Evolutionary conservation across 23 tunicate genomes (phyloP).

Genomic region (Diplosoma virens): DNA sequence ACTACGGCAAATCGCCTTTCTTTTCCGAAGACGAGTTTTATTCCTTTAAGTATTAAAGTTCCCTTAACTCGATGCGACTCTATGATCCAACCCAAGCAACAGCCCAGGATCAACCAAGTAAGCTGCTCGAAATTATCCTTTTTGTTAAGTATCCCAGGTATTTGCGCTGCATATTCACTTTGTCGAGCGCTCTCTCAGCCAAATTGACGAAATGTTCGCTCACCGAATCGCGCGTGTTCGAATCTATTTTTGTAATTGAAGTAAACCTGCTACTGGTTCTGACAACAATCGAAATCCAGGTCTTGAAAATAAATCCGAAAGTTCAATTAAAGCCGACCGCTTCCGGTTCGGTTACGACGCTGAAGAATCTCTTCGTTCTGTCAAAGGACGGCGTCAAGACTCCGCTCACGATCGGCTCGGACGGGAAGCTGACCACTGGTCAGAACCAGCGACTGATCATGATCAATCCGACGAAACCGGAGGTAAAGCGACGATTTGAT

Average conservation of each 20-base stretch:
- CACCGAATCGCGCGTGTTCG: too few species aligned
- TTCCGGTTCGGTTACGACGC: conserved; percentile 18
- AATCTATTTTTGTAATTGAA: too few species aligned
- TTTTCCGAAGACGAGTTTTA: conserved; percentile 3
- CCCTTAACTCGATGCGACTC: conserved; percentile 50
- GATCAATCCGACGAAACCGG: conserved; percentile 13
- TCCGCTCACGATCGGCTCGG: conserved; percentile 67
- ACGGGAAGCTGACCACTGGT: conserved; percentile 58
- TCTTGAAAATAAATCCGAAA: conserved; percentile 11
- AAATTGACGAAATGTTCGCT: too few species aligned
- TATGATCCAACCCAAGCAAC: neutral
- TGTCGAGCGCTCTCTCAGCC: too few species aligned
- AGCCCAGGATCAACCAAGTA: conserved; percentile 3
- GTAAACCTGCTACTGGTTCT: too few species aligned
- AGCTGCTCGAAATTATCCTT: neutral
- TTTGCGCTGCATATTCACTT: neutral
- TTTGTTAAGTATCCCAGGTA: neutral
- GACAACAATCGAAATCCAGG: too few species aligned
- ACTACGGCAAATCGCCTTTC: neutral
- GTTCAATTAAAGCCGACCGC: conserved; percentile 42
- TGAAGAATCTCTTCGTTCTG: conserved; percentile 75
- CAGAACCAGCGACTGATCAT: conserved; percentile 32
- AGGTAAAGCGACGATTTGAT: too few species aligned
- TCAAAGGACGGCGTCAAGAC: conserved; percentile 74
- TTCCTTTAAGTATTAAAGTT: conserved; percentile 35